Evolutionary conservation across 2,113 vertebrate species (phyloP).

Genomic region (Aspiorhynchus laticeps): DNA sequence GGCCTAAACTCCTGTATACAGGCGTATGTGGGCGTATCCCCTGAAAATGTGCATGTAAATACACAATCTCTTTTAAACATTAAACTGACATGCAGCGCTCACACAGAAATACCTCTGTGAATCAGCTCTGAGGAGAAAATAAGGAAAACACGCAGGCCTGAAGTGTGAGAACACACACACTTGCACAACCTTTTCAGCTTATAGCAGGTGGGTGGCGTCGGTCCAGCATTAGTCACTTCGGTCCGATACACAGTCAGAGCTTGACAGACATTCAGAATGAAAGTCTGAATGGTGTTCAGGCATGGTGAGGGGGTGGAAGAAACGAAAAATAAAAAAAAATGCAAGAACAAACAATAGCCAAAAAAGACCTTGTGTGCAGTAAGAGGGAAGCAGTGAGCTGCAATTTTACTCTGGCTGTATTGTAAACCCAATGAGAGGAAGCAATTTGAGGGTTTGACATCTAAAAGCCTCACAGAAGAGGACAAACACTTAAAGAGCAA

Average conservation of each 20-base stretch:
- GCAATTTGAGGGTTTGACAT: conserved; percentile 22
- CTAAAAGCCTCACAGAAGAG: conserved; percentile 1
- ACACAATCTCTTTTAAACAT: not conserved
- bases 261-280: conserved; percentile 71
- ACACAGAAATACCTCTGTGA: not conserved
- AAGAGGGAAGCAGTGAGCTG: conserved; percentile 33
- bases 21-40: not conserved
- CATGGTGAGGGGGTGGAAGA: conserved; percentile 44
- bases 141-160: conserved; percentile 4
- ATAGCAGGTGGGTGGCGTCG: conserved; percentile 58
- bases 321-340: not conserved
- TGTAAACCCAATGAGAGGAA: conserved; percentile 20
- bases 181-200: conserved; percentile 48
- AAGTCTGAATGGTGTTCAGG: conserved; percentile 56
- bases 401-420: conserved; percentile 8
- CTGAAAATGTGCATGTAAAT: conserved; percentile 14
- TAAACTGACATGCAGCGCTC: not conserved
- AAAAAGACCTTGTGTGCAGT: conserved; percentile 34
- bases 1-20: not conserved
- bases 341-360: conserved; percentile 44
- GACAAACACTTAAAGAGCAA: not conserved
- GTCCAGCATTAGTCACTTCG: conserved; percentile 68
- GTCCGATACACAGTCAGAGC: conserved; percentile 60
- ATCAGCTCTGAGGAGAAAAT: conserved; percentile 6
- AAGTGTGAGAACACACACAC: conserved; percentile 17